Conservation (phyloP, 2,113 vertebrate genomes). For the Antechinus flavipes region DNA sequence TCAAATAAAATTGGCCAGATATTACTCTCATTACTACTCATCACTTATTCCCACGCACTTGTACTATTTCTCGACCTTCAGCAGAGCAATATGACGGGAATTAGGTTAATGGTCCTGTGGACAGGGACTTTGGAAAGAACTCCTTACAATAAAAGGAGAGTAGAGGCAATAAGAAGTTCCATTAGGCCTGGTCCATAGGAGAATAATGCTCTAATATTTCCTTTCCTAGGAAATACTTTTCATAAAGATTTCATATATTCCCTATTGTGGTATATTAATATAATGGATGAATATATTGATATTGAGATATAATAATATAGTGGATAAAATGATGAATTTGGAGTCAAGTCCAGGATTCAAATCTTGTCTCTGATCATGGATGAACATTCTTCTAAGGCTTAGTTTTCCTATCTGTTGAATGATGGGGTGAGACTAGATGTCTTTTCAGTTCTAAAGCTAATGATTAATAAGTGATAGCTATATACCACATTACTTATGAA, state of each 20-base stretch:
- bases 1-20: constrained; percentile 69
- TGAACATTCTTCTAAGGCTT: not conserved
- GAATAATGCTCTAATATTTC: not conserved
- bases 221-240: not conserved
- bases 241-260: not conserved
- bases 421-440: not conserved
- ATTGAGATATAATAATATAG: no score
- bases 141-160: not conserved
- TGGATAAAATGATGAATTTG: not conserved
- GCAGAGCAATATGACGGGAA: not conserved
- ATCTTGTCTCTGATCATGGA: not conserved
- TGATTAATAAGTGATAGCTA: not conserved
- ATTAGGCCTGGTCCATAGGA: not conserved
- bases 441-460: not conserved
- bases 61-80: not conserved
- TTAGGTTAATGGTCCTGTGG: not conserved
- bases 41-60: not conserved
- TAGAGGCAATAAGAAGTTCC: not conserved
- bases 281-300: not conserved
- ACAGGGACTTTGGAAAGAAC: not conserved
- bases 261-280: not conserved
- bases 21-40: not conserved
- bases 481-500: not conserved
- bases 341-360: not conserved
- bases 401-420: not conserved